Conservation (phyloP, 2,888 invertebrate genomes). For the Caenorhabditis sulstoni region DNA sequence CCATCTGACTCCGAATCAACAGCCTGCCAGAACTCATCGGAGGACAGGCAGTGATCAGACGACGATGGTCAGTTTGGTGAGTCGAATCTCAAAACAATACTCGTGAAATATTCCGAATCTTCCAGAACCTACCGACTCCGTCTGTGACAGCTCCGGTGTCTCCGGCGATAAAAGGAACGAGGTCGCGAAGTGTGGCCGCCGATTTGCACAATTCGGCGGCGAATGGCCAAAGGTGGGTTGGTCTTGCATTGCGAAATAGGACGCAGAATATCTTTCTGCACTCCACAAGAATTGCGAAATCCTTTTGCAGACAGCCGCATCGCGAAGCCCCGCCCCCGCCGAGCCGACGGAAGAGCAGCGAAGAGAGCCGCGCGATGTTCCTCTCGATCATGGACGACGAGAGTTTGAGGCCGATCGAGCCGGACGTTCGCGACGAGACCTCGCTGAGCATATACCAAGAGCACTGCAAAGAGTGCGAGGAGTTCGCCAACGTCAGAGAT, state of each 20-base stretch:
- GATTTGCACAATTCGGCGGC: conserved; percentile 9
- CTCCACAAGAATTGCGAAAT: not conserved
- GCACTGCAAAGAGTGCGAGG: conserved; percentile 24
- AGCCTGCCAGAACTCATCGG: conserved; percentile 17
- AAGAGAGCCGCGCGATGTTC: conserved; percentile 13
- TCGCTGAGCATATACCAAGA: conserved; percentile 41
- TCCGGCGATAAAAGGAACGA: conserved; percentile 18
- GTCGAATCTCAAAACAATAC: not conserved
- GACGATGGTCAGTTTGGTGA: conserved; percentile 21
- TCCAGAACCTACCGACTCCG: conserved; percentile 9
- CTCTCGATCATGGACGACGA: conserved; percentile 3
- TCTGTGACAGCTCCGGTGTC: conserved; percentile 1
- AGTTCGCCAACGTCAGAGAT: conserved; percentile 8
- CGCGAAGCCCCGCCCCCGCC: conserved; percentile 30
- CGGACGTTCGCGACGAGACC: conserved; percentile 24
- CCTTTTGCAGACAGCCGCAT: conserved; percentile 26
- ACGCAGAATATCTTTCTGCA: no score
- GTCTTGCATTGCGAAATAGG: conserved; percentile 22
- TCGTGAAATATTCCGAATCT: not conserved
- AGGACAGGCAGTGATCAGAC: conserved; percentile 50
- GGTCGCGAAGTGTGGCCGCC: conserved; percentile 40
- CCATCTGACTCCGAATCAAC: conserved; percentile 6
- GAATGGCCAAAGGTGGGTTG: conserved; percentile 1
- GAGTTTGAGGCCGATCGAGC: conserved; percentile 41
- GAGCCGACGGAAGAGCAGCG: conserved; percentile 23